These are phyloP conservation scores for Brachionus asplanchnoidis DNA, from an alignment of 1,140 invertebrate species.

Conservation along the genomic window DNA sequence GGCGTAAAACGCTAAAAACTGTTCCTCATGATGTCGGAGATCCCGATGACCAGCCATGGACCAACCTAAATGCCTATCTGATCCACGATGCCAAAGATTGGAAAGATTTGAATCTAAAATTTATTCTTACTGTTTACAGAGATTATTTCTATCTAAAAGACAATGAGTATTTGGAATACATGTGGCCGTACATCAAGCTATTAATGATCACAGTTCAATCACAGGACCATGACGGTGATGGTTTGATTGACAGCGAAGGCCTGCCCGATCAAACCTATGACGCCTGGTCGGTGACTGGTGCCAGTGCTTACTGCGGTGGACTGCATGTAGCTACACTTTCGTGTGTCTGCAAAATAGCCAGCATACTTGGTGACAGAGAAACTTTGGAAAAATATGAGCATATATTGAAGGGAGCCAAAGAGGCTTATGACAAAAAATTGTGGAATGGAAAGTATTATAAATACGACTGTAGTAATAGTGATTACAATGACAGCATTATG, in stretches of 20 bases:
- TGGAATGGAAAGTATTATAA: conserved; percentile 82
- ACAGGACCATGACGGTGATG: conserved; percentile 79
- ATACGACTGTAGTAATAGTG: conserved; percentile 68
- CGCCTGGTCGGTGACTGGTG: conserved; percentile 80
- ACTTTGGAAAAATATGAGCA: conserved; percentile 65
- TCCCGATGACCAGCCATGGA: conserved; percentile 81
- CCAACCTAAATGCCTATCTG: conserved; percentile 76
- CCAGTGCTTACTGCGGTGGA: conserved; percentile 83
- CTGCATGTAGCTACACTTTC: conserved; percentile 76
- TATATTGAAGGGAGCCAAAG: conserved; percentile 68
- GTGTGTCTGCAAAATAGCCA: conserved; percentile 69
- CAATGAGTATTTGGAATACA: conserved; percentile 60
- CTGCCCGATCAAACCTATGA: conserved; percentile 87
- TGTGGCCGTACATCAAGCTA: conserved; percentile 62
- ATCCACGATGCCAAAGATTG: conserved; percentile 83
- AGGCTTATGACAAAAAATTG: conserved; percentile 72
- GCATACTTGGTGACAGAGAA: conserved; percentile 63
- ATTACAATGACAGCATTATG: conserved; percentile 72
- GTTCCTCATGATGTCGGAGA: conserved; percentile 88
- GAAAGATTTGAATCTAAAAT: conserved; percentile 88
- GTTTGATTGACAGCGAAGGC: conserved; percentile 82
- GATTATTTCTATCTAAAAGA: conserved; percentile 64
- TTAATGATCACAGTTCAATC: conserved; percentile 60
- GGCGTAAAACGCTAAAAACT: conserved; percentile 59
- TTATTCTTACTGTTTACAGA: conserved; percentile 70